Evolutionary conservation across 2,797 vertebrate species (phyloP), one percentile per base, ranked within the genome.

Genomic region (Aeoliscus strigatus): DNA sequence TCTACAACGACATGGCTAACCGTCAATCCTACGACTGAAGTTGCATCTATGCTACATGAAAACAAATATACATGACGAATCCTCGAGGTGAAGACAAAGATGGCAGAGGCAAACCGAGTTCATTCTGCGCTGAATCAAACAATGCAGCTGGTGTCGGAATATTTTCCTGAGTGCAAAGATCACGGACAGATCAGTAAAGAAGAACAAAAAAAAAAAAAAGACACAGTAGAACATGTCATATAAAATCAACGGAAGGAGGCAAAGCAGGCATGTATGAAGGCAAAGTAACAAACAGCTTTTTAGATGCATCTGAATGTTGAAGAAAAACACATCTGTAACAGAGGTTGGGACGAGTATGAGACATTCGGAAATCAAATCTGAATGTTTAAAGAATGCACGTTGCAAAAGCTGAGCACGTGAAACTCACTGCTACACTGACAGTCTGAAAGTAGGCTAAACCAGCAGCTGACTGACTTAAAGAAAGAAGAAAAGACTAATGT

Each of bases 151-250:
- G 70, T 77, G 66, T 69, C 3, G 31, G 54, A 76, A 73, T 47
- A 46, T 51, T 73, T 82, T 84, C 81, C 82, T 86, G 82, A 85
- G 84, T 77, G 74, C 63, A 79, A 70, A 69, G 61, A 64, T 76
- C 54, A 43, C 37, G 63, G 38, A 51, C 28, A 43, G 51, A 66
- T 60, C 47, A 39, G 46, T 52, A 55, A 64, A 60, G 9, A 8
- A 60, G 41, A 31, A 13, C 14, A 27, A 36, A 44, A 14, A 38
- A 13, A 17, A 27, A 36, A 44, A 14, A 38, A 14, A 21, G 14
- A 24, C 10, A n/a, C 23, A 14, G 12, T 6, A 17, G 21, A 48
- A 8, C 18, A 11, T 12, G 14, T 21, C 3, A 24, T 5, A 10
- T 27, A 4, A 51, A 34, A 24, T 7, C 16, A 45, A 21, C 3